Evolutionary conservation across 1,140 invertebrate genomes (phyloP).

Genomic region (Orussus abietinus): DNA sequence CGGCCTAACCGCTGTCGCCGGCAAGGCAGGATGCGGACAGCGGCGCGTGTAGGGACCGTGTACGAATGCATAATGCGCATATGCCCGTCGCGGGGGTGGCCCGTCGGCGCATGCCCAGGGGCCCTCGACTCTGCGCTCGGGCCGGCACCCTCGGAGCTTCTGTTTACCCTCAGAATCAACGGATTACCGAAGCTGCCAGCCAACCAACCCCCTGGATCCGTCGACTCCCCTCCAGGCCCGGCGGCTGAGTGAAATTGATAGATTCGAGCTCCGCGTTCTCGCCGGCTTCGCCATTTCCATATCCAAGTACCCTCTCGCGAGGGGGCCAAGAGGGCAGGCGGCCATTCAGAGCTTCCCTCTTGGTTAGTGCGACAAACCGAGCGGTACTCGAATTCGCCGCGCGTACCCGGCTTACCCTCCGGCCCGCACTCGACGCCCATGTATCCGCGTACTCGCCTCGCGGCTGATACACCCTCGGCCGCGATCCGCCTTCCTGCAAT

Average conservation of each 20-base stretch:
- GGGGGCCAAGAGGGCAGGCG: too few relatives aligned
- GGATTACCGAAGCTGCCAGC: conserved; percentile 36
- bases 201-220: conserved; percentile 19
- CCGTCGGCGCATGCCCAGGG: too few relatives aligned
- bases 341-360: conserved; percentile 26
- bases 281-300: conserved; percentile 34
- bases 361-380: conserved; percentile 36
- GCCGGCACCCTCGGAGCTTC: conserved; percentile 16
- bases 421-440: too few relatives aligned
- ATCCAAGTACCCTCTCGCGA: conserved; percentile 34
- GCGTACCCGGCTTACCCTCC: conserved; percentile 19
- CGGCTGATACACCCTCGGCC: conserved; percentile 11
- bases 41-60: conserved; percentile 13
- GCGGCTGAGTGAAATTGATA: conserved; percentile 45
- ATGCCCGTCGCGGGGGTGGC: too few relatives aligned
- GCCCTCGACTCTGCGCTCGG: too few relatives aligned
- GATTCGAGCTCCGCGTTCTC: conserved; percentile 43
- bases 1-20: too few relatives aligned
- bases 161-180: conserved; percentile 46
- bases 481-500: too few relatives aligned
- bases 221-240: conserved; percentile 7
- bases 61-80: conserved; percentile 25
- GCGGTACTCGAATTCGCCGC: conserved; percentile 30
- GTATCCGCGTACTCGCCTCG: not conserved
- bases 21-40: too few relatives aligned